Evolutionary conservation across 2,113 vertebrate species (phyloP), one percentile per base, ranked within the genome.

Genomic region (Crotalus horridus): DNA sequence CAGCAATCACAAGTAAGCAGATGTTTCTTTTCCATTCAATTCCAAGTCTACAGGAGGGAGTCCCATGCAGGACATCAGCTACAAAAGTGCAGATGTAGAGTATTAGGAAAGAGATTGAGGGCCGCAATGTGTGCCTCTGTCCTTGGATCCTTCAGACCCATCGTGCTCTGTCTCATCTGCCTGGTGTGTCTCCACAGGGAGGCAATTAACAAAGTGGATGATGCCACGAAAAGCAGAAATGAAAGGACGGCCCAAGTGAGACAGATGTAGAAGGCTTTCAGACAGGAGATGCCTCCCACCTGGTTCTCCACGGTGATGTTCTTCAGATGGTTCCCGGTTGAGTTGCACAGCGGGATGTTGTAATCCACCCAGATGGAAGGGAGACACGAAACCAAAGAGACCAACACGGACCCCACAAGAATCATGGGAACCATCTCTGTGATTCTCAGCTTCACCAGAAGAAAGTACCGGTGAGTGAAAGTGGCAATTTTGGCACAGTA

Each of bases 401-500:
- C 11, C 17, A 94, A 3, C n/a, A 93, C 6, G 21, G 64, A 96
- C 0, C 23, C n/a, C 90, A 90, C 26, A 58, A 96, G 91, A 1
- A 96, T 39, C 93, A 92, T 33, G 3, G 92, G 94, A 58, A 85
- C 39, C 92, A 85, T 85, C 64, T 20, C 33, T 7, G 29, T 1
- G n/a, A 88, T 43, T 20, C 86, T 88, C 86, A 88, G n/a, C 93
- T 95, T 96, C 54, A 95, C n/a, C 91, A 93, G 94, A 1, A 96
- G 92, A 88, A 96, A 96, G 86, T 85, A 15, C 0, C 89, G 92
- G 15, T 96, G 95, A n/a, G 93, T 90, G 91, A 97, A 74, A 87
- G 69, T 95, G 39, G 92, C 93, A 0, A 95, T 91, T 94, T 96
- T 96, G 24, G 90, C 0, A 11, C 95, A 96, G 93, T 95, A 96